Evolutionary conservation across 2,113 vertebrate genomes (phyloP).

Genomic region (Grus americana): DNA sequence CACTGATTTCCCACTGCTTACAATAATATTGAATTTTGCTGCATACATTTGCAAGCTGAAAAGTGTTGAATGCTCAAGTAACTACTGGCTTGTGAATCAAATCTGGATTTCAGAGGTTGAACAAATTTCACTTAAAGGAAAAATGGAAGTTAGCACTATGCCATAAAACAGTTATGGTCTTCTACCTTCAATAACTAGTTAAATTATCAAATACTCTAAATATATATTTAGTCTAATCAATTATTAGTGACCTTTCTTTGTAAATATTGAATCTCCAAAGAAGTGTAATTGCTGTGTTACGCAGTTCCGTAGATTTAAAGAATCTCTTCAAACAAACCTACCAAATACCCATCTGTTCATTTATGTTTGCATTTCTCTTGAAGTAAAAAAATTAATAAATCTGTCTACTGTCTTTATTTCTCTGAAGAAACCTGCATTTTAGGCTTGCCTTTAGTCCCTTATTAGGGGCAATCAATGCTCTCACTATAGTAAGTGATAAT

Average conservation of each 20-base stretch:
- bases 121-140: background rate
- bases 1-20: background rate
- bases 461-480: background rate
- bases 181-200: background rate
- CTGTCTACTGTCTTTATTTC: background rate
- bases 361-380: background rate
- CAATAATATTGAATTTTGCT: background rate
- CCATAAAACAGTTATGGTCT: background rate
- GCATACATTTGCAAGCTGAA: background rate
- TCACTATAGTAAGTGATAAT: background rate
- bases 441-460: background rate
- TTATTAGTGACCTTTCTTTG: background rate
- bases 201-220: background rate
- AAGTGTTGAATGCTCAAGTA: background rate
- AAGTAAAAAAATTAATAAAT: background rate
- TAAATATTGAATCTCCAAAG: background rate
- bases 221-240: background rate
- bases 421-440: background rate
- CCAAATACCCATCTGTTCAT: background rate
- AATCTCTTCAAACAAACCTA: background rate
- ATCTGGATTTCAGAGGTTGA: background rate
- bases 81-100: background rate
- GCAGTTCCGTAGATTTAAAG: background rate
- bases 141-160: background rate
- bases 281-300: background rate